Evolutionary conservation across 2,888 invertebrate species (phyloP).

Genomic region (Tachina fera): DNA sequence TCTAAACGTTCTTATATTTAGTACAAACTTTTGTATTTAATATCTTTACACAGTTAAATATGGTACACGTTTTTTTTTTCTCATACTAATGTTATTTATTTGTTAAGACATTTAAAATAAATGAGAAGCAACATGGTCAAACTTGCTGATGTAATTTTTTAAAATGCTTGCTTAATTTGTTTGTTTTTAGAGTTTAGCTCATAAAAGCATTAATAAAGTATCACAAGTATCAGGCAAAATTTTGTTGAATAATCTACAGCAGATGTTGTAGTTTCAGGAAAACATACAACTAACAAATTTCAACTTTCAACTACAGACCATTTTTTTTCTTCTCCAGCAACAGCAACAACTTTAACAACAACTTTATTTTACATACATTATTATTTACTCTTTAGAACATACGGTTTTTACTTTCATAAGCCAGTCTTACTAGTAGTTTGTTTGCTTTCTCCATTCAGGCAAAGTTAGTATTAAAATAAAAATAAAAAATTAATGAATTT

Average conservation of each 20-base stretch:
- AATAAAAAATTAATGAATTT: no score
- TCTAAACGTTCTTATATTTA: no score
- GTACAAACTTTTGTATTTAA: no score
- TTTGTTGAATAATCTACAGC: slow-evolving; percentile 30
- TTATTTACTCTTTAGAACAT: slow-evolving; percentile 67
- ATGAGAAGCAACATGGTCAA: neutral
- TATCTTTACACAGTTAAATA: no score
- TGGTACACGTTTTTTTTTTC: no score
- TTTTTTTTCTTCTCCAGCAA: slow-evolving; percentile 6
- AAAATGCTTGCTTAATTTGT: neutral
- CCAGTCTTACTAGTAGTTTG: neutral
- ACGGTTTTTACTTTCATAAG: slow-evolving; percentile 58
- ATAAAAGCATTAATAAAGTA: slow-evolving; percentile 47
- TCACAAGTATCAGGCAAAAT: slow-evolving; percentile 2
- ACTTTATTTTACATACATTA: slow-evolving; percentile 41
- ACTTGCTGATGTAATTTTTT: neutral
- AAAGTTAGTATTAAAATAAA: neutral
- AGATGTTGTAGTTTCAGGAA: slow-evolving; percentile 64
- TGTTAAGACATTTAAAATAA: neutral
- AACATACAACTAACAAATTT: slow-evolving; percentile 22
- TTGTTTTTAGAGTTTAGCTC: neutral
- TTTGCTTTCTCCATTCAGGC: slow-evolving; percentile 18
- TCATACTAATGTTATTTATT: neutral
- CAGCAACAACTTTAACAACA: neutral
- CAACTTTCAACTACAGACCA: slow-evolving; percentile 27